These are phyloP conservation scores for Tadarida brasiliensis DNA, from an alignment of 2,797 vertebrate genomes.

Conservation along the genomic window DNA sequence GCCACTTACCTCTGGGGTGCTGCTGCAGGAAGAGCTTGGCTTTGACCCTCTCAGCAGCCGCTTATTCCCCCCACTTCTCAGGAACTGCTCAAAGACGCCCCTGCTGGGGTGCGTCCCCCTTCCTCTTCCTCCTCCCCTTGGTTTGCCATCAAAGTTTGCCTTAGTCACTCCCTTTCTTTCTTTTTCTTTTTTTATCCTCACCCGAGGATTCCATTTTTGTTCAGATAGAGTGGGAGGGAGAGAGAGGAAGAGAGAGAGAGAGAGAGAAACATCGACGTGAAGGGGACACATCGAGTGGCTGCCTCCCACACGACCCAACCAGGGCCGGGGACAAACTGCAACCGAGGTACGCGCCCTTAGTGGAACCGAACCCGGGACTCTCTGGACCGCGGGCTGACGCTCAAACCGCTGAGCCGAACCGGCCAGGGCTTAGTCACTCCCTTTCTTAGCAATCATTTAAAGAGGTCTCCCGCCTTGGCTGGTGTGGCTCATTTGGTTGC, in stretches of 20 bases:
- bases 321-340: too few relatives aligned
- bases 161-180: background rate
- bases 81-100: background rate
- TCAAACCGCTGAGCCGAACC: too few relatives aligned
- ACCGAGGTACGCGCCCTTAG: too few relatives aligned
- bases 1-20: background rate
- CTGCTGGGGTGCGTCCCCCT: background rate
- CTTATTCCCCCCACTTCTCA: background rate
- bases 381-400: too few relatives aligned
- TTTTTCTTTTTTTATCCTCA: background rate
- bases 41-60: background rate
- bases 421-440: background rate
- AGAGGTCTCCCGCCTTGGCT: background rate
- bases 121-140: background rate
- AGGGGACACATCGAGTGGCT: too few relatives aligned
- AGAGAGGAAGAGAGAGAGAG: too few relatives aligned
- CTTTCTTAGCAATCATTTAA: background rate
- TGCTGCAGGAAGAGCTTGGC: background rate
- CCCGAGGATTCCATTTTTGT: too few relatives aligned
- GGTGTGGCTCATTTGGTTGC: too few relatives aligned
- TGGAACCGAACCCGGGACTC: too few relatives aligned
- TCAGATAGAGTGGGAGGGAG: too few relatives aligned
- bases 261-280: too few relatives aligned
- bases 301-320: too few relatives aligned
- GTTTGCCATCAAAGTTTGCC: background rate